Base-by-base conservation (phyloP, 2,888 invertebrate species). In the Iphiclides podalirius region DNA sequence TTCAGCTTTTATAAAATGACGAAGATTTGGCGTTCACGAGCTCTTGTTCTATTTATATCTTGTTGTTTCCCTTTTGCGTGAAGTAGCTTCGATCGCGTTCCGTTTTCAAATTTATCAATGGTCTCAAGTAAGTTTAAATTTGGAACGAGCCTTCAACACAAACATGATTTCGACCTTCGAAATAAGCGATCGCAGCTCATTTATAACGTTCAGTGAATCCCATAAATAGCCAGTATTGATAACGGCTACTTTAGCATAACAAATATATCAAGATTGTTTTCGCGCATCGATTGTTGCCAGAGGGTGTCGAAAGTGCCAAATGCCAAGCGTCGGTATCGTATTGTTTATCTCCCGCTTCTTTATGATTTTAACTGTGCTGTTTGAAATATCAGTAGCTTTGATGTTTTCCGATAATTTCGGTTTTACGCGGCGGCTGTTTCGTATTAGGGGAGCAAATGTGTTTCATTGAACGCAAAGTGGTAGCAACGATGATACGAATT, bases 161-260 rank as follows among this genome's bases (percentile, higher is more conserved):
- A 28, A 3, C 8, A 8, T 4, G 12, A 11, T 4, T 31, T 28
- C 28, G 28, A 31, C 11, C 1, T 31, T 31, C 11, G 6, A 31
- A 11, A 31, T 12, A 31, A 12, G 31, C n/a, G 2, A 11, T 31
- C 11, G 31, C 11, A 11, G 4, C 4, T 31, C 31, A 8, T 31
- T 31, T 12, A 31, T 28, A 28, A 28, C 31, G 9, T 26, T 26
- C 26, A 7, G 9, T 26, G 3, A 40, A 40, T 40, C 20, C 28
- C n/a, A n/a, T 31, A 12, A 17, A 31, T 15, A 20, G 12, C 12
- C 14, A 2, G n/a, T 37, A 49, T 38, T 37, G 20, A 15, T 39
- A 43, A 35, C 48, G 15, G 43, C 48, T 23, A 38, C 12, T 17
- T 47, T 42, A 49, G 13, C 11, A 26, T 31, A 49, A 47, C 37